Evolutionary conservation across 2,888 invertebrate species (phyloP).

Genomic region (Campoplex capitator): DNA sequence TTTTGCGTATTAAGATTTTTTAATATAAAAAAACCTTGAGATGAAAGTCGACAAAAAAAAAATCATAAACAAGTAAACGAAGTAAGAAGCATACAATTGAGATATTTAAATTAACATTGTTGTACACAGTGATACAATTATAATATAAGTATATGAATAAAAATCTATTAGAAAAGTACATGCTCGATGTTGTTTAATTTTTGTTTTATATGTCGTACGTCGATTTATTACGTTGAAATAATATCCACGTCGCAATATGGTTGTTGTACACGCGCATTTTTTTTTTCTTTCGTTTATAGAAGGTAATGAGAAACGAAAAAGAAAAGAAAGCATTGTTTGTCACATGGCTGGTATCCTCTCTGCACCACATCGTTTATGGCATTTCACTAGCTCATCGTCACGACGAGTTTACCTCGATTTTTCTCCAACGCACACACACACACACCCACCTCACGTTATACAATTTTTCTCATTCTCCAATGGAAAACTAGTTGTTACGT

Average conservation of each 20-base stretch:
- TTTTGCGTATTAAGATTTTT: conserved; percentile 83
- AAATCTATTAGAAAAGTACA: conserved; percentile 84
- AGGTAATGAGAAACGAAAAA: background rate
- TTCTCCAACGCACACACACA: background rate
- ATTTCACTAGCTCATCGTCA: conserved; percentile 77
- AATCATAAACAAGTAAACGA: conserved; percentile 55
- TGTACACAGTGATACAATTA: conserved; percentile 85
- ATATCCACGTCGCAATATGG: conserved; percentile 69
- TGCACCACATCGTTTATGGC: conserved; percentile 72
- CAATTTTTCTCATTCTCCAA: background rate
- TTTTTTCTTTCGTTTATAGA: conserved; percentile 41
- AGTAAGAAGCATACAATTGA: conserved; percentile 80
- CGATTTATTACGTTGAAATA: conserved; percentile 18
- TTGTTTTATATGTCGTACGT: conserved; percentile 56
- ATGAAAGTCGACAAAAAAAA: conserved; percentile 82
- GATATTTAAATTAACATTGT: conserved; percentile 84
- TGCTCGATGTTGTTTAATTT: conserved; percentile 77
- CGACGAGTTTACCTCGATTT: conserved; percentile 34
- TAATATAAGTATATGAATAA: conserved; percentile 85
- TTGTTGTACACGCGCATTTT: conserved; percentile 29
- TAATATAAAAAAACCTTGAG: conserved; percentile 79
- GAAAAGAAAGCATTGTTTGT: conserved; percentile 36
- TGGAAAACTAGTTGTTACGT: conserved; percentile 7
- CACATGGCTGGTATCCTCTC: conserved; percentile 82
- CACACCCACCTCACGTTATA: background rate